Base-by-base conservation (phyloP, 2,113 vertebrate species). In the Microcebus tavaratra region DNA sequence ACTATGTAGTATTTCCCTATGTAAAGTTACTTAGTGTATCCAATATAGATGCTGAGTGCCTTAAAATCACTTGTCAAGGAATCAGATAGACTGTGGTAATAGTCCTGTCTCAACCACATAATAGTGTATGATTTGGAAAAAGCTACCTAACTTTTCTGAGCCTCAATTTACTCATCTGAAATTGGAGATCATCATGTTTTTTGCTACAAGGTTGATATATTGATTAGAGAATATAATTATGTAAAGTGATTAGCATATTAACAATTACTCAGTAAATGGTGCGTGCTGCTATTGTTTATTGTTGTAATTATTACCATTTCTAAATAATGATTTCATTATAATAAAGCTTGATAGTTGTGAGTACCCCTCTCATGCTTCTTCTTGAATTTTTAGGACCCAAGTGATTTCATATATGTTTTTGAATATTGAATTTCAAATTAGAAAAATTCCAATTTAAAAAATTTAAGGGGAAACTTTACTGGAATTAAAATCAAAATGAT, bases 1-100 rank as follows among this genome's bases (percentile, higher is more conserved):
- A 9, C 92, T 80, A 18, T 6, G 82, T 97, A 59, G 83, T 42
- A 90, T 95, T 90, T 39, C 39, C 87, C 36, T n/a, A n/a, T n/a
- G n/a, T 53, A 53, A 90, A 89, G 55, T n/a, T 50, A 88, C 3
- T 90, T 31, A 34, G 39, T 68, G 1, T 68, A 75, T 39, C 88
- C 78, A 59, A 9, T 72, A 13, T 10, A 48, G n/a, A 79, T 65
- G 34, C 70, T 68, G 55, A 75, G 29, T 13, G 18, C 23, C 34
- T 76, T 91, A 68, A 68, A 92, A 73, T 76, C 2, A 31, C 13
- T 67, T 36, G 21, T 63, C 50, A 36, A 48, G 57, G 18, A 93
- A 50, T 20, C 42, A 68, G 45, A 76, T 10, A 89, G 27, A 78
- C 18, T 45, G 50, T 5, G 17, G 18, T 65, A 23, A 25, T 83